Evolutionary conservation across 2,797 vertebrate species (phyloP).

Genomic region (Siniperca scherzeri): DNA sequence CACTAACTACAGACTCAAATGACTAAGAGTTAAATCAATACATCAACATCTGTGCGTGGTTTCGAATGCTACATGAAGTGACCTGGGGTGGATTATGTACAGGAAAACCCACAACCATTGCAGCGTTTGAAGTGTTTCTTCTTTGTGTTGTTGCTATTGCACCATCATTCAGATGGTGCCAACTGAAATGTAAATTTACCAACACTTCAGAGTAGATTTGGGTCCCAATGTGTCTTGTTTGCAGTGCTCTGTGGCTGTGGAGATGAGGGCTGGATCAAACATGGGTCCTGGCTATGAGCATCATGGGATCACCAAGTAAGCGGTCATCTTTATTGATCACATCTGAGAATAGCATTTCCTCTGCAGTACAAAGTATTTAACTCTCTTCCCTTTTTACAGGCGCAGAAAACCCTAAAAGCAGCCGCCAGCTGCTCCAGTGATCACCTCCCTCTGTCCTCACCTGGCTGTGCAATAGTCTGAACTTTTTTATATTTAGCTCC

Average conservation of each 20-base stretch:
- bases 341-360: neutral
- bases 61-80: too few species aligned
- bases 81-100: too few species aligned
- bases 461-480: constrained; percentile 83
- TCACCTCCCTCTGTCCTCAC: constrained; percentile 54
- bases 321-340: neutral
- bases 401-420: constrained; percentile 92
- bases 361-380: neutral
- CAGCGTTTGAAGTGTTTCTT: neutral
- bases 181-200: neutral
- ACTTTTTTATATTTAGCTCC: constrained; percentile 68
- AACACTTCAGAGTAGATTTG: neutral
- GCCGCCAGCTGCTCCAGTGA: constrained; percentile 37
- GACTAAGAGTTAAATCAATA: too few species aligned
- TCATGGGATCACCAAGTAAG: constrained; percentile 93
- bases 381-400: constrained; percentile 77
- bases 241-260: constrained; percentile 94
- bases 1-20: neutral
- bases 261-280: constrained; percentile 95
- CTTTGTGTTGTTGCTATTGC: neutral
- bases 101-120: neutral
- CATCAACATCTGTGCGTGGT: neutral
- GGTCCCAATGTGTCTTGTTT: neutral
- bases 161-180: neutral
- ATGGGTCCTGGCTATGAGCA: constrained; percentile 92